Evolutionary conservation across 2,888 invertebrate species (phyloP), one percentile per base, ranked within the genome.

Genomic region (Boloria selene): DNA sequence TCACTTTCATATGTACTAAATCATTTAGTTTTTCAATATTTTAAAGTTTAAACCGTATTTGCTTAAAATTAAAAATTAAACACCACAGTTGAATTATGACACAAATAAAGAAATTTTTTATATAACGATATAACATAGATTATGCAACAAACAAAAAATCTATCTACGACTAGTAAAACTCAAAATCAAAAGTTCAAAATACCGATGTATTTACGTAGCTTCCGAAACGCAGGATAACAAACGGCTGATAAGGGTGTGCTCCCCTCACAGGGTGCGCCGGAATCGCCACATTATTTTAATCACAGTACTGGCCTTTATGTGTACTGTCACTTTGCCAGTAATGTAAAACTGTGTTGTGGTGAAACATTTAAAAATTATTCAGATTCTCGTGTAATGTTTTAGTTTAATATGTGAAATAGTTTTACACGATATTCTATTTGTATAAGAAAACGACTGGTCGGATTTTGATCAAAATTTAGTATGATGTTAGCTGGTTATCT

Each of bases 211-310:
- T 67, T 73, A 68, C 59, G 67, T 67, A 65, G 73, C 73, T 72
- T 69, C 71, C 69, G 71, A 76, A 75, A 73, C 71, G 70, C 70
- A 70, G 72, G 67, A 73, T 74, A 76, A 76, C 75, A 75, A 76
- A 74, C 68, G 72, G 73, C 75, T 71, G 73, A 73, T 72, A 71
- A 61, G 68, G 60, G 68, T 59, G 61, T 44, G 68, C 58, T 68
- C 70, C 70, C 64, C 64, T 63, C 74, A 78, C 73, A 73, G 75
- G 81, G 86, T 86, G 83, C 87, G 79, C 87, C 88, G 84, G 87
- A 88, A 88, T 87, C 86, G 87, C 81, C 85, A 85, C 87, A 76
- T 88, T 87, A 88, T 87, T 88, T 89, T 89, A 89, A 89, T 89
- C 89, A 87, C 87, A 77, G 78, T 61, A 67, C 83, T 82, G 84